Conservation (phyloP, 2,113 vertebrate genomes). For the Rhynchopsitta pachyrhyncha region DNA sequence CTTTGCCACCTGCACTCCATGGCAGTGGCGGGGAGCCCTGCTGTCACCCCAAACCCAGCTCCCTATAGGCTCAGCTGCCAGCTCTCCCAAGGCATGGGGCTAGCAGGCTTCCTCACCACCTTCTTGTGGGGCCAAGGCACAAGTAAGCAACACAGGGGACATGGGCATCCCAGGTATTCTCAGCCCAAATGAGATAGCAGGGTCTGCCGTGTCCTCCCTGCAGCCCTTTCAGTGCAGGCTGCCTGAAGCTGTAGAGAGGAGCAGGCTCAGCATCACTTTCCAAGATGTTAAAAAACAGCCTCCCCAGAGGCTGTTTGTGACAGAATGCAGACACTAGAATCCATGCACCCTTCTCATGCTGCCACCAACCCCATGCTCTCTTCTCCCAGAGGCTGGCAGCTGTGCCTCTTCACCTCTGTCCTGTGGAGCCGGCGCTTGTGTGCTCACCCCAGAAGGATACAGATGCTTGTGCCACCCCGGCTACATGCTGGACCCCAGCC, state of each 20-base stretch:
- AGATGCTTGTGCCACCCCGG: constrained; percentile 87
- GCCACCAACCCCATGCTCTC: neutral
- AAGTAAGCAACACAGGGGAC: neutral
- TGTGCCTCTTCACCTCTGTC: constrained; percentile 77
- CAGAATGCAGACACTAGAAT: neutral
- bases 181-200: neutral
- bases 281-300: neutral
- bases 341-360: neutral
- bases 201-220: neutral
- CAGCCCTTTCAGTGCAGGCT: neutral
- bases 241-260: neutral
- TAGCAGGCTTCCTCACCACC: neutral
- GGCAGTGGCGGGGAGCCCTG: accelerated
- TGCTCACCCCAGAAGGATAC: constrained; percentile 80
- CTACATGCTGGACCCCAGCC: constrained; percentile 76
- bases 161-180: neutral
- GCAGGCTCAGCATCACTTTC: neutral
- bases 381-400: constrained; percentile 21
- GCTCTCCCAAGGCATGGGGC: neutral
- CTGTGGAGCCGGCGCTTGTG: constrained; percentile 85
- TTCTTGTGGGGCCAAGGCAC: neutral
- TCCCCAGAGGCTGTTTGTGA: neutral
- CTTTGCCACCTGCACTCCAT: neutral
- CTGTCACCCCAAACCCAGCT: neutral
- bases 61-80: neutral